Evolutionary conservation across 2,888 invertebrate genomes (phyloP).

Genomic region (Mythimna loreyi): DNA sequence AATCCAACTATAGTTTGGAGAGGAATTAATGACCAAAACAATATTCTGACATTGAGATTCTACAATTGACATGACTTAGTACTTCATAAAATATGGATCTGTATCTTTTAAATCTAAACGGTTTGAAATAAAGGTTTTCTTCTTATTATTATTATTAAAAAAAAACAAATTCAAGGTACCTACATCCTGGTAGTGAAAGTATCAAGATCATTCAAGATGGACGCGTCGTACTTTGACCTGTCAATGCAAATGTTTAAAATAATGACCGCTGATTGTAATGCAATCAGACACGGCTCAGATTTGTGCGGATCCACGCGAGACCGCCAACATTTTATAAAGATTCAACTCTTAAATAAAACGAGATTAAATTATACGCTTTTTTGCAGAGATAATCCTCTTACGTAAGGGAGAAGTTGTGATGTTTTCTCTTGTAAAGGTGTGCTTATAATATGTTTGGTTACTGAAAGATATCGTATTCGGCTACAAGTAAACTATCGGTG

Average conservation of each 20-base stretch:
- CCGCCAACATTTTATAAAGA: conserved; percentile 68
- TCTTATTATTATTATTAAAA: too few species aligned
- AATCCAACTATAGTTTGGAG: too few species aligned
- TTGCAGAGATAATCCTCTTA: conserved; percentile 41
- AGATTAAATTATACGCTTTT: conserved; percentile 46
- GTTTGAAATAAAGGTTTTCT: too few species aligned
- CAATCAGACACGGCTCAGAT: conserved; percentile 77
- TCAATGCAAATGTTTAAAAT: conserved; percentile 74
- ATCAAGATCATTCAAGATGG: conserved; percentile 49
- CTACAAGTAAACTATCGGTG: neutral
- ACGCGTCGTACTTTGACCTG: conserved; percentile 69
- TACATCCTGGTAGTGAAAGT: conserved; percentile 52
- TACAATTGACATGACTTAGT: conserved; percentile 9
- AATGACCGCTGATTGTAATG: conserved; percentile 78
- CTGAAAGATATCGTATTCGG: neutral
- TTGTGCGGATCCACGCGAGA: conserved; percentile 58
- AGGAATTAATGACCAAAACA: neutral
- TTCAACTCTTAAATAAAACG: conserved; percentile 21
- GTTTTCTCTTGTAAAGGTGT: conserved; percentile 31
- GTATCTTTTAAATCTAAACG: too few species aligned
- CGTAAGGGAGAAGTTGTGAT: conserved; percentile 5
- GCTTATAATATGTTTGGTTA: neutral
- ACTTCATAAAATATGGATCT: conserved; percentile 15
- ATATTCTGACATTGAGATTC: neutral
- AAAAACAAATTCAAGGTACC: conserved; percentile 16